A percentile compares a stretch with the other conserved stretches of the same genome.
phyloP scores from a whole-genome alignment of 2,113 vertebrate species.

The Ranitomeya variabilis region DNA sequence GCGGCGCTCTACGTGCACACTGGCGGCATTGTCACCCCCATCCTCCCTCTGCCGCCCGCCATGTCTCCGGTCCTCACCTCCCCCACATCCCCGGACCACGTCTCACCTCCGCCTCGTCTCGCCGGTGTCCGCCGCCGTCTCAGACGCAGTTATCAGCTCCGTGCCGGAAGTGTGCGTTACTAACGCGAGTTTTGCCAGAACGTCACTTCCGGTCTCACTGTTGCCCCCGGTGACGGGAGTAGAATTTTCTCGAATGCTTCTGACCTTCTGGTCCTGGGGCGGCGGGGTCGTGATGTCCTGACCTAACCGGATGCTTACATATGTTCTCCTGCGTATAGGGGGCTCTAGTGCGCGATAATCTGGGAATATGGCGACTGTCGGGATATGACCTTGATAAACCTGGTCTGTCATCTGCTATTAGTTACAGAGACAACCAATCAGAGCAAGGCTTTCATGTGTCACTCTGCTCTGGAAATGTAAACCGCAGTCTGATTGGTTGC shows the following conservation, averaged over 20 bases:
- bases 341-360: too few relatives aligned
- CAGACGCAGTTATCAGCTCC: not conserved
- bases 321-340: too few relatives aligned
- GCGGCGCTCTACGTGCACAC: not conserved
- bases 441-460: too few relatives aligned
- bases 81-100: not conserved
- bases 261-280: not conserved
- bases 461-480: too few relatives aligned
- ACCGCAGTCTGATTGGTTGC: too few relatives aligned
- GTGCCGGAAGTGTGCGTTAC: conserved; percentile 44
- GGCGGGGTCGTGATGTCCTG: not conserved
- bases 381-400: not conserved
- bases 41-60: not conserved
- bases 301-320: too few relatives aligned
- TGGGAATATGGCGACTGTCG: not conserved
- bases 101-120: not conserved
- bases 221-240: conserved; percentile 15
- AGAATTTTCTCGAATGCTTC: conserved; percentile 10
- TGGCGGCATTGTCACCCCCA: not conserved
- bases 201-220: conserved; percentile 51
- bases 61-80: not conserved
- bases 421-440: too few relatives aligned
- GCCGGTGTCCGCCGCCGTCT: not conserved
- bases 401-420: too few relatives aligned
- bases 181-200: conserved; percentile 10